phyloP scores from a whole-genome alignment of 2,113 vertebrate species.

The Neogobius melanostomus region DNA sequence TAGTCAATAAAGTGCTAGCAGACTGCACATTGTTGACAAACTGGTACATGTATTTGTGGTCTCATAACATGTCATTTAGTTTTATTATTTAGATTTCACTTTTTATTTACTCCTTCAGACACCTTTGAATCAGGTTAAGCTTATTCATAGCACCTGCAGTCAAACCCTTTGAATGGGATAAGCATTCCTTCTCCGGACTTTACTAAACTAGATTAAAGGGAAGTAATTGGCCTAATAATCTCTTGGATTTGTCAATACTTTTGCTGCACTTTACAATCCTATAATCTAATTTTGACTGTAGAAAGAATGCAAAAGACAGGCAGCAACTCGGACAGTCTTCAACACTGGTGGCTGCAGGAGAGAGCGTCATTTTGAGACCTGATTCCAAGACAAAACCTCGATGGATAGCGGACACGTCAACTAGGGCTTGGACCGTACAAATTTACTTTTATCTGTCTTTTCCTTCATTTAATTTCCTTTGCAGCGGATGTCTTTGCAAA shows the following conservation, averaged over 20 bases:
- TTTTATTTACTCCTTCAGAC: background rate
- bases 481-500: background rate
- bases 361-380: too few species aligned
- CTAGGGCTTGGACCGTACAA: background rate
- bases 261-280: background rate
- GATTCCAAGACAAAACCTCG: too few species aligned
- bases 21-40: background rate
- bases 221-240: background rate
- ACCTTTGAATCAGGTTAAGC: background rate
- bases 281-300: background rate
- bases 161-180: conserved; percentile 1
- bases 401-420: background rate
- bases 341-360: background rate
- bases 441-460: background rate
- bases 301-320: background rate
- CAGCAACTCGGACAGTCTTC: background rate
- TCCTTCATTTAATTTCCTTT: background rate
- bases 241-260: too few species aligned
- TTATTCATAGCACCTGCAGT: background rate
- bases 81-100: background rate
- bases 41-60: background rate
- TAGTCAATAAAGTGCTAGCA: background rate
- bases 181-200: background rate
- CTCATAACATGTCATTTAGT: background rate
- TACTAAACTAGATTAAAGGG: background rate